Conservation (phyloP, 1,140 invertebrate species). For the Babylonia areolata region DNA sequence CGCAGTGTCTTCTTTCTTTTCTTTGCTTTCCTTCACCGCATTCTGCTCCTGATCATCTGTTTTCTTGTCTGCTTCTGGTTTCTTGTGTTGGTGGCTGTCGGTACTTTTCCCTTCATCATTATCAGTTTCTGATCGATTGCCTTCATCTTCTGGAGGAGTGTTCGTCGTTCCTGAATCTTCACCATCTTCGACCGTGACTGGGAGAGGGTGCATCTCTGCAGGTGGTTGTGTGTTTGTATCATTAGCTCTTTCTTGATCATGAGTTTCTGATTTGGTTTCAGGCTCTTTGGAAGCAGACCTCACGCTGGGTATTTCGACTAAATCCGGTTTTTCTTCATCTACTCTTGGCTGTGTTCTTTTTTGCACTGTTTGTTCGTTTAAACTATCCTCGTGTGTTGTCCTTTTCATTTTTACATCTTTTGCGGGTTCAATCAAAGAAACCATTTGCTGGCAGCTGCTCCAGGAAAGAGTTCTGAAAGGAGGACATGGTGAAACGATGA, state of each 20-base stretch:
- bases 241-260: not conserved
- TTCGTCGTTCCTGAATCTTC: not conserved
- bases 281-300: not conserved
- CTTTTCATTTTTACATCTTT: not conserved
- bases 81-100: too few relatives aligned
- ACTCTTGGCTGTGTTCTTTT: not conserved
- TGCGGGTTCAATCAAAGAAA: not conserved
- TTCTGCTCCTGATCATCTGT: too few relatives aligned
- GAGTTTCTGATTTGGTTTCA: not conserved
- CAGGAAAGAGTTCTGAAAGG: slow-evolving; percentile 41
- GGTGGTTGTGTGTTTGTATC: not conserved
- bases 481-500: slow-evolving; percentile 39
- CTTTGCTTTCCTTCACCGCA: too few relatives aligned
- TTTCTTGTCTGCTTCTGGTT: too few relatives aligned
- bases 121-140: not conserved
- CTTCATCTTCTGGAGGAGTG: not conserved
- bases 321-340: slow-evolving; percentile 1
- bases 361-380: not conserved
- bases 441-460: slow-evolving; percentile 26
- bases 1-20: too few relatives aligned
- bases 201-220: not conserved
- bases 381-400: too few relatives aligned
- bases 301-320: not conserved
- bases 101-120: not conserved
- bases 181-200: not conserved